These are phyloP conservation scores for Alaudala cheleensis DNA, from an alignment of 2,113 vertebrate genomes.

Conservation along the genomic window DNA sequence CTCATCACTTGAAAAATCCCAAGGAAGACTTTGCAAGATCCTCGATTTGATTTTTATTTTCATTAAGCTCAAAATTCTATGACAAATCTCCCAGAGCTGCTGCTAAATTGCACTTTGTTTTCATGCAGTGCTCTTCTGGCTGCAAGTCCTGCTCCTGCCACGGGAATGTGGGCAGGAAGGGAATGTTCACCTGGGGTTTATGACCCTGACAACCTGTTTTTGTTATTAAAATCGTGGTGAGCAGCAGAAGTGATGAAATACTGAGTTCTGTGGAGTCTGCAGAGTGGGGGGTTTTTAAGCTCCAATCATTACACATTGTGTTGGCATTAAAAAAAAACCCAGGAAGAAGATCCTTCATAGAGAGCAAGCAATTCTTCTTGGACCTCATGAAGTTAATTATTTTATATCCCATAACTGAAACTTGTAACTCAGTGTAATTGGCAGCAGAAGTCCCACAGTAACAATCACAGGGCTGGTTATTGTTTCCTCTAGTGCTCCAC, in stretches of 20 bases:
- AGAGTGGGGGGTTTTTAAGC: not conserved
- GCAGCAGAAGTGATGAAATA: not conserved
- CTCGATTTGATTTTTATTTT: conserved; percentile 43
- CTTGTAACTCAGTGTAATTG: conserved; percentile 66
- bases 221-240: not conserved
- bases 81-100: not conserved
- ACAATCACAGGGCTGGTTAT: conserved; percentile 34
- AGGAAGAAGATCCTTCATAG: conserved; percentile 28
- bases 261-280: not conserved
- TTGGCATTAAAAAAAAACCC: not conserved
- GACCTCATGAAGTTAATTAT: conserved; percentile 61
- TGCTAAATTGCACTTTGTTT: not conserved
- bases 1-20: conserved; percentile 32
- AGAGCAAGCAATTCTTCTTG: conserved; percentile 44
- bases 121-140: not conserved
- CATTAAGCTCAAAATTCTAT: not conserved
- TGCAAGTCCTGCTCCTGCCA: not conserved
- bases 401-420: conserved; percentile 55
- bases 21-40: not conserved
- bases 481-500: conserved; percentile 56
- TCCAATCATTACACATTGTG: not conserved
- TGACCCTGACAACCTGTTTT: not conserved
- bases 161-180: not conserved
- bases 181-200: not conserved
- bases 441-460: conserved; percentile 57